phyloP scores from a whole-genome alignment of 2,113 vertebrate species.

The Sceloporus undulatus region DNA sequence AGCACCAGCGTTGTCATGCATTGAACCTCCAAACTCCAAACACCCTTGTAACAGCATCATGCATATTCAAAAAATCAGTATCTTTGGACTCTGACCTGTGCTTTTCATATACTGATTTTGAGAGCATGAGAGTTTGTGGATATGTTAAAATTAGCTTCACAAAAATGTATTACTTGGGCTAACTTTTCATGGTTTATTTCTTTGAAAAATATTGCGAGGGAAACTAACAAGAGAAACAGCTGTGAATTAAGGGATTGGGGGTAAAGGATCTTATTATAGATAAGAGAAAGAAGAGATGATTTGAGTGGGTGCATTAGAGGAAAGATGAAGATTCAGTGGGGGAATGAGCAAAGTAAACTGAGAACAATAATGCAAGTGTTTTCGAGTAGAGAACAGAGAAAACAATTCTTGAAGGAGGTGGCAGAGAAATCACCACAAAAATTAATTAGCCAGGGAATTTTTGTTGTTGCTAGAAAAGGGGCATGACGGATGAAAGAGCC shows the following conservation, averaged over 20 bases:
- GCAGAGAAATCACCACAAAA: not conserved
- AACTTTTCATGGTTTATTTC: not conserved
- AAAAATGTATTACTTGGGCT: not conserved
- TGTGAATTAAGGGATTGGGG: not conserved
- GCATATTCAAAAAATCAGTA: too few relatives aligned
- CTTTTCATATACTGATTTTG: not conserved
- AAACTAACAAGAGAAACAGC: not conserved
- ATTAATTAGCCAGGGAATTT: not conserved
- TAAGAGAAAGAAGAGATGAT: not conserved
- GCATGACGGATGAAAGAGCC: too few relatives aligned
- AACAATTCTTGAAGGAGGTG: not conserved
- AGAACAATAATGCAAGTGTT: not conserved
- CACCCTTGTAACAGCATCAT: too few relatives aligned
- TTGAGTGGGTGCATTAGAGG: constrained; percentile 11
- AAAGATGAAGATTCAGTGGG: not conserved
- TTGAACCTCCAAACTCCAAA: too few relatives aligned
- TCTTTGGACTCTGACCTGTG: not conserved
- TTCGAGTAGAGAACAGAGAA: not conserved
- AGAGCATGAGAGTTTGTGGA: not conserved
- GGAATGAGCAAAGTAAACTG: not conserved
- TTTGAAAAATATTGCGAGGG: not conserved
- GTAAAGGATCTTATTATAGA: not conserved
- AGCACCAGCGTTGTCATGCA: too few relatives aligned
- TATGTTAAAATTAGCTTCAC: too few relatives aligned
- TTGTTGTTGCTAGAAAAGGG: too few relatives aligned